Evolutionary conservation across 2,113 vertebrate genomes (phyloP).

Genomic region (Heterocephalus glaber): DNA sequence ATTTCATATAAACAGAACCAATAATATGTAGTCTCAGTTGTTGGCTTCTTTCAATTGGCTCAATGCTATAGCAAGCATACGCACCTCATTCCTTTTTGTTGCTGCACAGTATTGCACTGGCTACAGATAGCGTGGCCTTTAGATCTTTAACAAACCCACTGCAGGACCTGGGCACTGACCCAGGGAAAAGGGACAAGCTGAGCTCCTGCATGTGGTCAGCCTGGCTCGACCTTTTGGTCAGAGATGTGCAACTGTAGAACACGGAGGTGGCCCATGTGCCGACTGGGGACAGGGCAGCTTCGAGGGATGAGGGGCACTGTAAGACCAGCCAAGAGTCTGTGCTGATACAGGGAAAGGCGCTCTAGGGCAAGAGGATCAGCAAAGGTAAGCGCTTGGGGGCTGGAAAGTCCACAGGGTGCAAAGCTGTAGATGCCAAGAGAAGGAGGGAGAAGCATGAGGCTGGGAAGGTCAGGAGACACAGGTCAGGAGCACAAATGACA

Average conservation of each 20-base stretch:
- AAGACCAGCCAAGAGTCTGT: too few relatives aligned
- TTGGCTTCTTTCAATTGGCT: not conserved
- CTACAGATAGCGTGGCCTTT: accelerated
- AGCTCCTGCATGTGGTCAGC: accelerated
- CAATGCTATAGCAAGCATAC: not conserved
- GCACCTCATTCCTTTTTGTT: not conserved
- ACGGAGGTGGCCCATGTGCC: accelerated
- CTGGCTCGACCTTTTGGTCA: not conserved
- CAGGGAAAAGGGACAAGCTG: not conserved
- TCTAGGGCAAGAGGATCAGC: not conserved
- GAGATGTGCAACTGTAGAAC: not conserved
- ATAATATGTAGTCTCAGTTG: not conserved
- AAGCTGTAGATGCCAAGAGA: not conserved
- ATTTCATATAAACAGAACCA: not conserved
- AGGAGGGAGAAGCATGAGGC: accelerated
- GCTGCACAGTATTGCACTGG: not conserved
- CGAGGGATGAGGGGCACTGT: not conserved
- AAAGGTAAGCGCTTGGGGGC: not conserved
- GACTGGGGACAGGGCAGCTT: not conserved
- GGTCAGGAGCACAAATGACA: not conserved
- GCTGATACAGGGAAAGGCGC: not conserved
- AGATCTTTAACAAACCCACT: not conserved
- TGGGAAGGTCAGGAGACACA: accelerated
- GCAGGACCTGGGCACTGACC: not conserved
- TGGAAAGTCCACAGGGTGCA: accelerated